phyloP scores from a whole-genome alignment of 1,140 invertebrate genomes.

The Procambarus virginalis region DNA sequence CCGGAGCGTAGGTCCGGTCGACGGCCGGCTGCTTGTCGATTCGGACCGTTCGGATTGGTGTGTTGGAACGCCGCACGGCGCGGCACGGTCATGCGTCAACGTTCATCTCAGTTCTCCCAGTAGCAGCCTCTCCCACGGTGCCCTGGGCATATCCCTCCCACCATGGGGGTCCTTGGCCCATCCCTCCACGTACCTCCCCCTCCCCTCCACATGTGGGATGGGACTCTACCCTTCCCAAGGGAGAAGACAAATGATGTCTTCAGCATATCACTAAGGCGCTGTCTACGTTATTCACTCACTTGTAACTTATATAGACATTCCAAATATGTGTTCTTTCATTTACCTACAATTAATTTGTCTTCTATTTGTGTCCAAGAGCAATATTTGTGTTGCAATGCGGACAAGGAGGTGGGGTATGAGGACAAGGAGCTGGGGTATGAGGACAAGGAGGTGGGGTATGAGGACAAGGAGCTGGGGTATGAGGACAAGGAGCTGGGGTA shows the following conservation, averaged over 20 bases:
- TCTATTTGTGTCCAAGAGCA: no score
- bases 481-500: no score
- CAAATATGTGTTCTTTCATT: no score
- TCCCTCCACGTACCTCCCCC: background rate
- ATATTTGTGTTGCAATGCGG: no score
- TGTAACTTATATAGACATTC: background rate
- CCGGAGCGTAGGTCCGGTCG: conserved; percentile 50
- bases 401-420: no score
- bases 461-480: no score
- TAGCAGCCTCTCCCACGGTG: background rate
- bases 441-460: no score
- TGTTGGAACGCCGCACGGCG: conserved; percentile 52
- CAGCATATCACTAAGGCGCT: background rate
- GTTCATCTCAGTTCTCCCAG: conserved; percentile 46
- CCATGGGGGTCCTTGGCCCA: background rate
- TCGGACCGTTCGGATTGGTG: conserved; percentile 43
- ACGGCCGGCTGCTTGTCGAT: conserved; percentile 51
- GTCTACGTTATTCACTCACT: background rate
- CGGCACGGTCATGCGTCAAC: conserved; percentile 29
- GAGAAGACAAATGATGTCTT: background rate
- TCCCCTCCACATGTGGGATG: background rate
- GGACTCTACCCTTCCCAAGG: background rate
- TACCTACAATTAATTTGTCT: no score
- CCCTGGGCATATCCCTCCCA: no score
- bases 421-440: no score